Percentiles rank a stretch among this genome's conserved stretches.
Conservation (phyloP, 2,888 invertebrate genomes). For the Penaeus monodon region DNA sequence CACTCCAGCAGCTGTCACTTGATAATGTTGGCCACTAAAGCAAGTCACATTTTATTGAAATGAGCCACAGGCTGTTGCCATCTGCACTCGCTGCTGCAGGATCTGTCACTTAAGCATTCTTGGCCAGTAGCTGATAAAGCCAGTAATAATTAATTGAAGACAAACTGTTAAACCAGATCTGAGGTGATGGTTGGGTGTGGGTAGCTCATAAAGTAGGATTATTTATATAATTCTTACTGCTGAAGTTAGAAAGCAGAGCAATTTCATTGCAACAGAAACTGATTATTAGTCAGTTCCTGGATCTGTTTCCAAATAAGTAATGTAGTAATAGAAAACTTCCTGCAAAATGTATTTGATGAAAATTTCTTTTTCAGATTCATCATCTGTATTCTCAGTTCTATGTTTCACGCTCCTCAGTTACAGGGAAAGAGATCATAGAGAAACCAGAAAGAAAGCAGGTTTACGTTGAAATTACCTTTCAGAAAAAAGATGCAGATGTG, state of each 20-base stretch:
- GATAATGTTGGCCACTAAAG: conserved; percentile 42
- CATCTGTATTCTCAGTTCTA: conserved; percentile 40
- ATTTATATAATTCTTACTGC: neutral
- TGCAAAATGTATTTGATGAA: conserved; percentile 45
- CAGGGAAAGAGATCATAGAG: conserved; percentile 55
- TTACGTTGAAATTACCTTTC: conserved; percentile 59
- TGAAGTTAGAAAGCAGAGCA: neutral
- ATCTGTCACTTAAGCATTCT: conserved; percentile 33
- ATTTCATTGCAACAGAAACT: conserved; percentile 10
- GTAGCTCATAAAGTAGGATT: conserved; percentile 34
- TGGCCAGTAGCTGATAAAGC: conserved; percentile 46
- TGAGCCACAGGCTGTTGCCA: conserved; percentile 29
- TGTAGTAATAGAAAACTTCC: conserved; percentile 55
- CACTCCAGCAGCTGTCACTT: conserved; percentile 62
- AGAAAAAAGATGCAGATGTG: conserved; percentile 50
- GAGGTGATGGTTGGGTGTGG: conserved; percentile 41
- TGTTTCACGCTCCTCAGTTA: conserved; percentile 53
- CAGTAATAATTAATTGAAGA: conserved; percentile 26
- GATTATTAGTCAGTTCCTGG: conserved; percentile 61
- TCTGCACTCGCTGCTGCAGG: conserved; percentile 42
- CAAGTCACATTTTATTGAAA: conserved; percentile 25
- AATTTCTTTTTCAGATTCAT: conserved; percentile 56
- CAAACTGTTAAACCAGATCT: conserved; percentile 1
- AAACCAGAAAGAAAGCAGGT: conserved; percentile 46
- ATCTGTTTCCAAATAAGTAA: conserved; percentile 33